Conservation (phyloP, 1,140 invertebrate genomes). For the Sycophila sp. region DNA sequence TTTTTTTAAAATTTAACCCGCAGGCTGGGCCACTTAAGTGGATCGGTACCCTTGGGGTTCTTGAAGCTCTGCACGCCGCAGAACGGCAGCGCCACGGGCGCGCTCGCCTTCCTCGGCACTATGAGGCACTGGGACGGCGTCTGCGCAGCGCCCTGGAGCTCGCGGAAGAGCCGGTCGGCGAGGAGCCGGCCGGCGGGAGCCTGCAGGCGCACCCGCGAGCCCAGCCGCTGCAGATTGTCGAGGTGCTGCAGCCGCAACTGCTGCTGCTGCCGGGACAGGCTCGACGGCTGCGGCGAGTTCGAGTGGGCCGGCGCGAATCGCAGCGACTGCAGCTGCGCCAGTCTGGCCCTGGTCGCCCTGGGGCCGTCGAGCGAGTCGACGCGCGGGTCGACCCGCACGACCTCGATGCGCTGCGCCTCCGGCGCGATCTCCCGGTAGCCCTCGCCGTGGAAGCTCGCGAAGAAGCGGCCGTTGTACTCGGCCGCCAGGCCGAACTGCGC, state of each 20-base stretch:
- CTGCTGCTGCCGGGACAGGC: too few species aligned
- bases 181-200: background rate
- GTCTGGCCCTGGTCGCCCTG: background rate
- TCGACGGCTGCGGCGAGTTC: background rate
- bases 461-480: conserved; percentile 50
- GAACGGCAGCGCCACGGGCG: conserved; percentile 18
- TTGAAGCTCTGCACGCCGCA: conserved; percentile 26
- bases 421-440: conserved; percentile 47
- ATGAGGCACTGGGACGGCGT: conserved; percentile 22
- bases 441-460: conserved; percentile 46
- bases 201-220: background rate
- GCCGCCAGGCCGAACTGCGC: conserved; percentile 50
- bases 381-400: conserved; percentile 44
- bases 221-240: background rate
- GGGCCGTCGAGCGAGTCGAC: conserved; percentile 24
- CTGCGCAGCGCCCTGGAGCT: background rate
- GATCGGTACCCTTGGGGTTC: conserved; percentile 23
- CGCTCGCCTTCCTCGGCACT: background rate
- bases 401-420: conserved; percentile 43
- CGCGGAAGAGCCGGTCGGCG: background rate
- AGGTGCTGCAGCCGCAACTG: conserved; percentile 18
- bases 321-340: background rate
- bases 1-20: too few species aligned
- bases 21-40: too few species aligned
- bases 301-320: background rate